Percentiles rank a stretch among this genome's conserved stretches.
Evolutionary conservation across 2,113 vertebrate genomes (phyloP).

Genomic region (Prinia subflava): DNA sequence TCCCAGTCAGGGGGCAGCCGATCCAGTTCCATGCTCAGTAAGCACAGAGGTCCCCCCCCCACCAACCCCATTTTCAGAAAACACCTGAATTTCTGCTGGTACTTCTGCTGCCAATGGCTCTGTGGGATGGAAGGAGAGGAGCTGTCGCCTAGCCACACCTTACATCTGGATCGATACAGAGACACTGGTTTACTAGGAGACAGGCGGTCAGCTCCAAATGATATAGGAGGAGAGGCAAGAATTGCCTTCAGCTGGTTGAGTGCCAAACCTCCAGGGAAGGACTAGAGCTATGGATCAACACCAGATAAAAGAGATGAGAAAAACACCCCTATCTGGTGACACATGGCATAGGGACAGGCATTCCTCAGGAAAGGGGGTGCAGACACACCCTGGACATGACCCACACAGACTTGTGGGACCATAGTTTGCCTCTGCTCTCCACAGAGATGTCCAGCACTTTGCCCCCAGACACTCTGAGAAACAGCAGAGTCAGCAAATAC

Average conservation of each 20-base stretch:
- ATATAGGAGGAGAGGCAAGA: background rate
- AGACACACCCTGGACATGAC: background rate
- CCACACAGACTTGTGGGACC: background rate
- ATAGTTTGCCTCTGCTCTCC: background rate
- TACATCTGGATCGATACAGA: background rate
- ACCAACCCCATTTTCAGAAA: background rate
- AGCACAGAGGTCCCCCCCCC: accelerated
- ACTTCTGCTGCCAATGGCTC: background rate
- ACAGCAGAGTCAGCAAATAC: background rate
- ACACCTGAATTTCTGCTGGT: background rate
- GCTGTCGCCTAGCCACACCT: background rate
- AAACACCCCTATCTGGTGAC: background rate
- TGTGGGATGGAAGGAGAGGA: background rate
- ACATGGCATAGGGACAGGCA: accelerated
- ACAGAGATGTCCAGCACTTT: background rate
- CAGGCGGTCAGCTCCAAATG: background rate
- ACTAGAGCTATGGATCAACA: background rate
- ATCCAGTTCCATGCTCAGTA: background rate
- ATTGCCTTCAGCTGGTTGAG: background rate
- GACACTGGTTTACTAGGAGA: background rate
- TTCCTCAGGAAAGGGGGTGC: background rate
- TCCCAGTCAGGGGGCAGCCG: background rate
- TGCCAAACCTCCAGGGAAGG: background rate
- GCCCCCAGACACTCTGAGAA: background rate
- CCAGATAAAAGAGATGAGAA: background rate